Conservation (phyloP, 2,888 invertebrate species). For the Oegoconia quadripuncta region DNA sequence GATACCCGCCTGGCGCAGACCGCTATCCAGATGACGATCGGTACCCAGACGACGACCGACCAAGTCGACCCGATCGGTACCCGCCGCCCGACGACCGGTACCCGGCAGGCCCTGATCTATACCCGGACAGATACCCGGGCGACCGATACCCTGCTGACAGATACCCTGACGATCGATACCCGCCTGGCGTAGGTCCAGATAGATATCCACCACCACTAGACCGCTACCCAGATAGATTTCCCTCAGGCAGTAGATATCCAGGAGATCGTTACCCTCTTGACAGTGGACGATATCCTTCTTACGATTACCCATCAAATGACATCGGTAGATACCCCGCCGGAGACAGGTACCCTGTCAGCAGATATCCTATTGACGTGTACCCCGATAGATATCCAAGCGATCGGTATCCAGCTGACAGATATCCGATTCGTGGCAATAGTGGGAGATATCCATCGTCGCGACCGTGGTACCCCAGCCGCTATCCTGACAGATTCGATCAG, state of each 20-base stretch:
- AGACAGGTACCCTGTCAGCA: conserved; percentile 61
- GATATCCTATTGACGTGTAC: conserved; percentile 58
- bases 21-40: conserved; percentile 74
- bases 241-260: conserved; percentile 59
- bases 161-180: conserved; percentile 61
- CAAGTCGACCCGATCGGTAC: conserved; percentile 72
- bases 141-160: conserved; percentile 67
- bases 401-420: conserved; percentile 56
- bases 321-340: conserved; percentile 54
- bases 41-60: conserved; percentile 72
- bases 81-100: conserved; percentile 74
- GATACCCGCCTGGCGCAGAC: conserved; percentile 69
- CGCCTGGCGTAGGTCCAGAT: conserved; percentile 64
- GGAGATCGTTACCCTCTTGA: conserved; percentile 60
- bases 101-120: conserved; percentile 73
- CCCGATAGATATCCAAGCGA: conserved; percentile 54
- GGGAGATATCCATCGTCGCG: conserved; percentile 52
- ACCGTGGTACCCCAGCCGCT: conserved; percentile 52
- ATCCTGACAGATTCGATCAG: conserved; percentile 74
- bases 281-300: conserved; percentile 54
- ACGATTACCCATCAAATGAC: conserved; percentile 48
- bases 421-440: conserved; percentile 47
- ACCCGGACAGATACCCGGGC: conserved; percentile 55
- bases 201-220: conserved; percentile 67
- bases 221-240: conserved; percentile 73